Evolutionary conservation across 2,888 invertebrate genomes (phyloP).

Genomic region (Scaptomyza polygonia): DNA sequence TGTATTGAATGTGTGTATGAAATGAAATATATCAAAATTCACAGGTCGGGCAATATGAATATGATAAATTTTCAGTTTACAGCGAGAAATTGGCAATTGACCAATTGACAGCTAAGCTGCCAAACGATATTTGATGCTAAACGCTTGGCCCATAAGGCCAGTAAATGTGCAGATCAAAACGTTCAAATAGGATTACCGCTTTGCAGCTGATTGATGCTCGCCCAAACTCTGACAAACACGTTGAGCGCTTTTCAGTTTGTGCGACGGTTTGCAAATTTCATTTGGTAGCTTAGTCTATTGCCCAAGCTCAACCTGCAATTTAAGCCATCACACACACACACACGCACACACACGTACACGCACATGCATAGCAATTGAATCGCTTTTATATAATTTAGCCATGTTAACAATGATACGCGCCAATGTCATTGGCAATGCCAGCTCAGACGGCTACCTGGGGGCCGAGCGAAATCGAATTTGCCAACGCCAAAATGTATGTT

Average conservation of each 20-base stretch:
- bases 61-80: background rate
- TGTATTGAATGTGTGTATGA: too few relatives aligned
- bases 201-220: conserved; percentile 9
- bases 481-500: conserved; percentile 50
- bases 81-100: background rate
- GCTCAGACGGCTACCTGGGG: conserved; percentile 9
- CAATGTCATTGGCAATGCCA: conserved; percentile 21
- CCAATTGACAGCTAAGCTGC: background rate
- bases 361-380: conserved; percentile 10
- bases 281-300: conserved; percentile 15
- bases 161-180: too few relatives aligned
- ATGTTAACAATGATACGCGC: conserved; percentile 62
- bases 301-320: conserved; percentile 51
- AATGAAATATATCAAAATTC: background rate
- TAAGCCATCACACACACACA: conserved; percentile 13
- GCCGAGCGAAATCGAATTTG: conserved; percentile 57
- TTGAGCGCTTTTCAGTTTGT: conserved; percentile 15
- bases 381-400: conserved; percentile 63
- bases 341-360: background rate
- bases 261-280: conserved; percentile 37
- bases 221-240: conserved; percentile 13
- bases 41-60: background rate
- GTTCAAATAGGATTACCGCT: conserved; percentile 11
- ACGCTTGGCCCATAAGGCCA: background rate
- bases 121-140: background rate